These are phyloP conservation scores for Sminthurides bifidus DNA, from an alignment of 1,140 invertebrate genomes.

Conservation along the genomic window DNA sequence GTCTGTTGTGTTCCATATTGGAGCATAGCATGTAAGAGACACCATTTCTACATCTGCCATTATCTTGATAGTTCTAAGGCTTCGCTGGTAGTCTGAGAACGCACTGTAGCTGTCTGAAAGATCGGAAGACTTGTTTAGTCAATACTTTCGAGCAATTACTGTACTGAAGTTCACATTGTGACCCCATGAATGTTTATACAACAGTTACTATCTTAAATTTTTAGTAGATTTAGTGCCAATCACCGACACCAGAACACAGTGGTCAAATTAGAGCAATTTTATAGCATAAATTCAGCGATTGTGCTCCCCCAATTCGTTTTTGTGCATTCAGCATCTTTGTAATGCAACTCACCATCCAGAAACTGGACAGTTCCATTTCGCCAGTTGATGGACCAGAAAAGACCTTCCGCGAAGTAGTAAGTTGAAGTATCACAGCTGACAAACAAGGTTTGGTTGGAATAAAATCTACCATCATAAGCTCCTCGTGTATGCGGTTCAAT, in stretches of 20 bases:
- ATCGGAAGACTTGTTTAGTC: background rate
- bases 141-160: no score
- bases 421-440: constrained; percentile 21
- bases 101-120: background rate
- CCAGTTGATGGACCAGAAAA: constrained; percentile 19
- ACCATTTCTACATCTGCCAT: background rate
- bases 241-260: no score
- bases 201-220: no score
- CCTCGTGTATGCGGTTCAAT: background rate
- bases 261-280: no score
- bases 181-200: no score
- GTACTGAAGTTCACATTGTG: no score
- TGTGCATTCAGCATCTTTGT: constrained; percentile 1
- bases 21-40: constrained; percentile 17
- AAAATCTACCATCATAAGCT: constrained; percentile 1
- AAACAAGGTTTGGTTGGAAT: constrained; percentile 15
- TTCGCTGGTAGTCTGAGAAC: background rate
- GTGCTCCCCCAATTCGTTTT: no score
- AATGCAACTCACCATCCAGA: background rate
- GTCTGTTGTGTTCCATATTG: constrained; percentile 22
- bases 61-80: constrained; percentile 4
- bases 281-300: no score
- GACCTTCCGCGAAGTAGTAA: constrained; percentile 22
- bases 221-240: no score
- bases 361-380: background rate